phyloP scores from a whole-genome alignment of 2,113 vertebrate species.

The Scatophagus argus region DNA sequence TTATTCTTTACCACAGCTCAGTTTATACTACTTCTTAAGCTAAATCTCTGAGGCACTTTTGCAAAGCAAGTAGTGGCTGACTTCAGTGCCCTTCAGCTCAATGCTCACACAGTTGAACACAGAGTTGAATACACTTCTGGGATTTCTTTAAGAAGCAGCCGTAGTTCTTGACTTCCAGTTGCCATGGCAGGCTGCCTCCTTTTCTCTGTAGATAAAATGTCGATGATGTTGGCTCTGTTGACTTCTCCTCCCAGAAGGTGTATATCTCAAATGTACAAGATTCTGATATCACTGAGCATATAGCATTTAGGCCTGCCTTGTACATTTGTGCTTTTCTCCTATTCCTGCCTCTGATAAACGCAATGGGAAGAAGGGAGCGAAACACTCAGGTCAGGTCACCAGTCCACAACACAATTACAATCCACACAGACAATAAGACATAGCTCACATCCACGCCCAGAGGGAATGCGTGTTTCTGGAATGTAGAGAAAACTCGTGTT shows the following conservation, averaged over 20 bases:
- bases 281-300: conserved; percentile 12
- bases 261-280: conserved; percentile 5
- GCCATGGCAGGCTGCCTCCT: conserved; percentile 21
- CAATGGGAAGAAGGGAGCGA: conserved; percentile 1
- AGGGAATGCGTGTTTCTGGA: conserved; percentile 17
- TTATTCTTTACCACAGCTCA: conserved; percentile 8
- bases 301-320: neutral
- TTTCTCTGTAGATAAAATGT: conserved; percentile 14
- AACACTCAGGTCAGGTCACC: conserved; percentile 28
- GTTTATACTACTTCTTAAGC: conserved; percentile 7
- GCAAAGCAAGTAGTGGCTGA: conserved; percentile 18
- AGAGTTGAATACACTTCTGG: conserved; percentile 41
- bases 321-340: neutral
- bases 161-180: conserved; percentile 31
- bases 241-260: neutral
- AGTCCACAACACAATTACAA: neutral
- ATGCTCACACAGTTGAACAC: conserved; percentile 32
- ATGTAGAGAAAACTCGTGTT: neutral
- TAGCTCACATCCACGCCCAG: neutral
- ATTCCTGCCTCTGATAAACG: neutral
- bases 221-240: conserved; percentile 39
- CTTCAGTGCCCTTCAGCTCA: conserved; percentile 36
- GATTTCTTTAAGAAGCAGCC: conserved; percentile 24
- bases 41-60: conserved; percentile 31
- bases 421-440: neutral